A percentile compares a stretch with the other conserved stretches of the same genome.
phyloP scores from a whole-genome alignment of 2,888 invertebrate genomes.

The Pollenia labialis region DNA sequence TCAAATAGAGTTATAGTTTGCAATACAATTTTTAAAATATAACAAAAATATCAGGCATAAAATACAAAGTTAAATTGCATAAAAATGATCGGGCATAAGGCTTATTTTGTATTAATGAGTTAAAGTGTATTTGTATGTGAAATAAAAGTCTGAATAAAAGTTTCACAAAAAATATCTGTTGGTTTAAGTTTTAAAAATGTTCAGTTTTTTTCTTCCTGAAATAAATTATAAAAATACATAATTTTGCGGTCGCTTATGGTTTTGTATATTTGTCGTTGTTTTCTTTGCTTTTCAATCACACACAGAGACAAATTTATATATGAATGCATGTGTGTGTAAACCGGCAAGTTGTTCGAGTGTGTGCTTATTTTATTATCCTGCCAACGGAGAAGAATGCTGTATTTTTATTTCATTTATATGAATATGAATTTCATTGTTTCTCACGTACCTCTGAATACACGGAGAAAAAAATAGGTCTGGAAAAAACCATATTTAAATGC shows the following conservation, averaged over 20 bases:
- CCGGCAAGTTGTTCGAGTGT: conserved; percentile 3
- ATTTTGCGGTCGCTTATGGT: conserved; percentile 42
- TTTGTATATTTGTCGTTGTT: conserved; percentile 12
- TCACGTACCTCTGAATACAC: background rate
- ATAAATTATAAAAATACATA: conserved; percentile 42
- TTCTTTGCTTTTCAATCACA: background rate
- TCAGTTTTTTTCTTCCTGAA: background rate
- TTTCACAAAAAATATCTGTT: background rate
- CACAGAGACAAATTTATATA: background rate
- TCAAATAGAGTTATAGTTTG: background rate
- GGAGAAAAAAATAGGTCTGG: background rate
- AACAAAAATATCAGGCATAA: background rate
- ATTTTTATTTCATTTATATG: conserved; percentile 51
- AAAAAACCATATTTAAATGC: too few relatives aligned
- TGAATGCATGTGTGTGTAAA: background rate
- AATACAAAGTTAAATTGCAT: background rate
- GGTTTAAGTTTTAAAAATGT: background rate
- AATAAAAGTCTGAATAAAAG: background rate
- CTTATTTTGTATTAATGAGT: too few relatives aligned
- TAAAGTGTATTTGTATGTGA: background rate
- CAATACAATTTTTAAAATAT: background rate
- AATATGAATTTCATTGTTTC: conserved; percentile 52
- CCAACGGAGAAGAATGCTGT: conserved; percentile 9
- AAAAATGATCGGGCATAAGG: background rate
- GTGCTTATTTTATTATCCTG: background rate